These are phyloP conservation scores for Cheirogaleus major DNA, from an alignment of 2,797 vertebrate genomes.

Conservation along the genomic window DNA sequence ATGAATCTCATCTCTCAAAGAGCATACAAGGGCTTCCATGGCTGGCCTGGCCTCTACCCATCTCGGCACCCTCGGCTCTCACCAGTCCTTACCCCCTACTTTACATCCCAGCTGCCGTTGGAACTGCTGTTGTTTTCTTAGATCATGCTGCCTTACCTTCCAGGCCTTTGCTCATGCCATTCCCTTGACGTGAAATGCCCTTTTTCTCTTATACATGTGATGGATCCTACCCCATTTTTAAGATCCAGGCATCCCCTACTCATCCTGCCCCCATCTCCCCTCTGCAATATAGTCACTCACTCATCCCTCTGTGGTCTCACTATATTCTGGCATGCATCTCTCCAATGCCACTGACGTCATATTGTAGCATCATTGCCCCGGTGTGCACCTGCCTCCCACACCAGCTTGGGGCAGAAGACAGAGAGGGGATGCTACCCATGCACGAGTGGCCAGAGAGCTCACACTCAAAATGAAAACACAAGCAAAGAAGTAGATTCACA, in stretches of 20 bases:
- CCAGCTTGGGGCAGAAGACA: neutral
- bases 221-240: neutral
- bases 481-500: neutral
- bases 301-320: neutral
- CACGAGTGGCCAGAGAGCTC: neutral
- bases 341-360: neutral
- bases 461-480: neutral
- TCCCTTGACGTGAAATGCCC: neutral
- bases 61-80: neutral
- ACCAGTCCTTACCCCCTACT: neutral
- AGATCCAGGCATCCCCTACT: neutral
- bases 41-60: neutral
- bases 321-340: neutral
- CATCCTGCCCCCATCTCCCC: neutral
- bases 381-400: neutral
- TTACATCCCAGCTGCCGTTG: neutral
- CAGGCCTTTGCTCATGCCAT: neutral
- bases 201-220: neutral
- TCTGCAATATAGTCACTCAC: neutral
- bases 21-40: neutral
- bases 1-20: neutral
- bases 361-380: neutral
- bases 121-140: neutral
- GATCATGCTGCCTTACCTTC: neutral
- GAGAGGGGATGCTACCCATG: rapidly evolving